phyloP scores from a whole-genome alignment of 2,113 vertebrate genomes.

The Spea bombifrons region DNA sequence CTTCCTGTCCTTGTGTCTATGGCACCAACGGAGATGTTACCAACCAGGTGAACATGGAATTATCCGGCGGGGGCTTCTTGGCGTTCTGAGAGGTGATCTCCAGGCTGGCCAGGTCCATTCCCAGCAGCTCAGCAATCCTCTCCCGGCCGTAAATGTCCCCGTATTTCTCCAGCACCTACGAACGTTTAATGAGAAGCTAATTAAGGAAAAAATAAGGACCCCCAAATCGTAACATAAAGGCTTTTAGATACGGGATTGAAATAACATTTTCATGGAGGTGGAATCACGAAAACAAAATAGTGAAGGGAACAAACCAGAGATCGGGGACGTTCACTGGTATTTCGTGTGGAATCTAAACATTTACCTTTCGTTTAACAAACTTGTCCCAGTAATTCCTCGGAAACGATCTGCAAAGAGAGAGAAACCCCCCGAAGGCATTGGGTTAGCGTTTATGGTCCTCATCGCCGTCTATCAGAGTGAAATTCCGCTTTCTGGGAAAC shows the following conservation, averaged over 20 bases:
- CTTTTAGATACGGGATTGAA: no score
- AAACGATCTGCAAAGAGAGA: conserved; percentile 68
- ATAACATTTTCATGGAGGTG: not conserved
- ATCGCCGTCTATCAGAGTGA: no score
- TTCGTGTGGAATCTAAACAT: not conserved
- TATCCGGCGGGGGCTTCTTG: conserved; percentile 75
- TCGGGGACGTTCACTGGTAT: no score
- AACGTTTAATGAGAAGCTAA: not conserved
- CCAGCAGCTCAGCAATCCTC: conserved; percentile 84
- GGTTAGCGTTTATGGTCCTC: no score
- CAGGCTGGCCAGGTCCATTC: conserved; percentile 85
- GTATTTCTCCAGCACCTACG: conserved; percentile 86
- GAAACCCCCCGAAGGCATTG: not conserved
- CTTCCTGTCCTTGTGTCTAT: no score
- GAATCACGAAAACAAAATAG: no score
- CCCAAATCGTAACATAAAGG: no score
- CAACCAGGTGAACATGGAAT: conserved; percentile 79
- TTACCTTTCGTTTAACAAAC: conserved; percentile 91
- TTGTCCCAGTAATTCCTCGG: conserved; percentile 97
- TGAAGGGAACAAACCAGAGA: no score
- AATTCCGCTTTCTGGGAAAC: no score
- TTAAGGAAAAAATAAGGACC: not conserved
- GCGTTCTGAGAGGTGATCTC: conserved; percentile 82
- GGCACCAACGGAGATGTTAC: no score
- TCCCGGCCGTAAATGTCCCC: conserved; percentile 90